These are phyloP conservation scores for Ornithoptera priamus DNA, from an alignment of 2,888 invertebrate genomes.

Conservation along the genomic window DNA sequence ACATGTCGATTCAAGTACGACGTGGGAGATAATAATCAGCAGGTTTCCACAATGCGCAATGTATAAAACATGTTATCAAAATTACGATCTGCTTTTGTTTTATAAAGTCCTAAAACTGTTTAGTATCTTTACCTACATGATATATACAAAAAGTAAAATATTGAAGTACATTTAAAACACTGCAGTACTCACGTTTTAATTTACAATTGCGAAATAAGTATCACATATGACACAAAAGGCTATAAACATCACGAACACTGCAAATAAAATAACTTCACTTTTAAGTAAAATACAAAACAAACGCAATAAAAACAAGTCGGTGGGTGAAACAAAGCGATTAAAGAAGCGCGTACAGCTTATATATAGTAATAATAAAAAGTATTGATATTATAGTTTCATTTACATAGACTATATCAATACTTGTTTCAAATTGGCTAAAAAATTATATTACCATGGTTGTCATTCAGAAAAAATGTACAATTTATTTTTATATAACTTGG, in stretches of 20 bases:
- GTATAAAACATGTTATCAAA: neutral
- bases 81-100: neutral
- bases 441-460: neutral
- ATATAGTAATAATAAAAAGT: constrained; percentile 32
- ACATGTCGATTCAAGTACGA: neutral
- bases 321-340: constrained; percentile 29
- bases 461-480: neutral
- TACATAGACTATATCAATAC: constrained; percentile 38
- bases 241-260: constrained; percentile 34
- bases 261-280: constrained; percentile 28
- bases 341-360: constrained; percentile 26
- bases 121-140: neutral
- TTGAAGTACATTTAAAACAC: neutral
- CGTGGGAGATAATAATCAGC: constrained; percentile 1
- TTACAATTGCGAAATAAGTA: constrained; percentile 31
- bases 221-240: constrained; percentile 31
- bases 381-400: constrained; percentile 42
- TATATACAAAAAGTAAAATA: constrained; percentile 3
- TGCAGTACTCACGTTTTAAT: constrained; percentile 38
- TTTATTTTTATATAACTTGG: neutral
- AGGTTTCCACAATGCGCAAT: neutral
- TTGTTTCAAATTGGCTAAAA: neutral
- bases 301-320: constrained; percentile 25
- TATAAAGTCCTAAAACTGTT: neutral
- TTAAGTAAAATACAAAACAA: constrained; percentile 29